These are phyloP conservation scores for Manacus vitellinus DNA, from an alignment of 2,113 vertebrate genomes.

Conservation along the genomic window DNA sequence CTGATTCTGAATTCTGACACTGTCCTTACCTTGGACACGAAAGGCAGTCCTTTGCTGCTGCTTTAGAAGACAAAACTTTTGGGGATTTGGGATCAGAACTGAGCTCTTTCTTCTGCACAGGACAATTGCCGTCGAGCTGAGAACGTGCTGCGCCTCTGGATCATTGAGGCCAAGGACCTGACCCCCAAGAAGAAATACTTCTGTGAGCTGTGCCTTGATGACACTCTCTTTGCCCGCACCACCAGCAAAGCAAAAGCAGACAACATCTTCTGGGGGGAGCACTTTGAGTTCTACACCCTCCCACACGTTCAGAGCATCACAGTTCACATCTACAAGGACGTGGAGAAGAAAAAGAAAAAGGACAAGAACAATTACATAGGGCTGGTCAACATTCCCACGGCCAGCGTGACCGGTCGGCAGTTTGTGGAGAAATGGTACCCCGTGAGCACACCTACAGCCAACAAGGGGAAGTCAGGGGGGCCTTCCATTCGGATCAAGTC, in stretches of 20 bases:
- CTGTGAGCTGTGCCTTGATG: slow-evolving; percentile 97
- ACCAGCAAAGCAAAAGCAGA: slow-evolving; percentile 94
- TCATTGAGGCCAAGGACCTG: slow-evolving; percentile 97
- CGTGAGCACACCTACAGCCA: slow-evolving; percentile 90
- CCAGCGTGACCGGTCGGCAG: slow-evolving; percentile 86
- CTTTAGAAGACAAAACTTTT: neutral
- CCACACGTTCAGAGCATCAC: slow-evolving; percentile 87
- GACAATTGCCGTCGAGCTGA: slow-evolving; percentile 92
- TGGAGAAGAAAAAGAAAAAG: slow-evolving; percentile 96
- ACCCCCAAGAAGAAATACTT: slow-evolving; percentile 96
- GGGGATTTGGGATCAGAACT: neutral
- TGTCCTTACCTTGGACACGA: neutral
- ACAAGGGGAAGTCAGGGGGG: slow-evolving; percentile 87
- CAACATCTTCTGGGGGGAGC: slow-evolving; percentile 97
- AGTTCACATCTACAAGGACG: slow-evolving; percentile 94
- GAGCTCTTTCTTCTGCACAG: slow-evolving; percentile 68
- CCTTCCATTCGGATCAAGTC: slow-evolving; percentile 95
- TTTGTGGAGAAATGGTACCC: slow-evolving; percentile 98
- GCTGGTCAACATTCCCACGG: slow-evolving; percentile 90
- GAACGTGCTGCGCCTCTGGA: slow-evolving; percentile 92
- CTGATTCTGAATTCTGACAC: neutral
- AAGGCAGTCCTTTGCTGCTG: neutral
- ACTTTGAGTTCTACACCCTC: slow-evolving; percentile 91
- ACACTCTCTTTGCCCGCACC: slow-evolving; percentile 92
- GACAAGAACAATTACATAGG: slow-evolving; percentile 97